Percentiles rank a stretch among this genome's conserved stretches.
These are phyloP conservation scores for Bellardia bayeri DNA, from an alignment of 2,888 invertebrate genomes.

Conservation along the genomic window DNA sequence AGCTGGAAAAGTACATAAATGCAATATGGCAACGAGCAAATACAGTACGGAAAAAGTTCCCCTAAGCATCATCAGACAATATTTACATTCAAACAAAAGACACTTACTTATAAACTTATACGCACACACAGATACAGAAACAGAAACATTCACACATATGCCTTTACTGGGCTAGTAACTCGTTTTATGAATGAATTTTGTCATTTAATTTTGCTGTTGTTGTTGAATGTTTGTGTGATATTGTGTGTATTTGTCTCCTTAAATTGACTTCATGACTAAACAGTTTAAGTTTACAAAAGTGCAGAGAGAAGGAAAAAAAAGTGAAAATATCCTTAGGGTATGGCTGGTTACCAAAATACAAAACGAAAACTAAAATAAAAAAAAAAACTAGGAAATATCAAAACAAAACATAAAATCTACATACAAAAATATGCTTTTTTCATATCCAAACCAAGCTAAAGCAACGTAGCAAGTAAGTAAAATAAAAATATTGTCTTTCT, in stretches of 20 bases:
- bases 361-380: slow-evolving; percentile 12
- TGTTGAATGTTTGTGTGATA: slow-evolving; percentile 33
- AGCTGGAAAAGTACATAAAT: slow-evolving; percentile 71
- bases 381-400: slow-evolving; percentile 33
- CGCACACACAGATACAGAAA: slow-evolving; percentile 15
- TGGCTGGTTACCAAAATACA: slow-evolving; percentile 54
- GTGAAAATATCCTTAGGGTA: slow-evolving; percentile 63
- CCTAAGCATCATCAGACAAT: slow-evolving; percentile 68
- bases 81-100: slow-evolving; percentile 70
- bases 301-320: slow-evolving; percentile 43
- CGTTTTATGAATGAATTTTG: slow-evolving; percentile 57
- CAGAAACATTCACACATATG: not conserved
- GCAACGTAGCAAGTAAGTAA: slow-evolving; percentile 5
- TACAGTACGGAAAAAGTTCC: slow-evolving; percentile 20
- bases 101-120: slow-evolving; percentile 56
- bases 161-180: slow-evolving; percentile 24
- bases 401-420: slow-evolving; percentile 50
- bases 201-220: slow-evolving; percentile 15
- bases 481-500: not conserved
- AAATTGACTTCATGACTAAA: slow-evolving; percentile 73
- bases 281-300: slow-evolving; percentile 65
- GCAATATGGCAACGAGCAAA: slow-evolving; percentile 71
- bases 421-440: slow-evolving; percentile 31
- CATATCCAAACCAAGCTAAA: slow-evolving; percentile 14
- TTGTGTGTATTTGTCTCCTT: slow-evolving; percentile 19